Evolutionary conservation across 1,140 invertebrate genomes (phyloP).

Genomic region (Scaptomyza graminum): DNA sequence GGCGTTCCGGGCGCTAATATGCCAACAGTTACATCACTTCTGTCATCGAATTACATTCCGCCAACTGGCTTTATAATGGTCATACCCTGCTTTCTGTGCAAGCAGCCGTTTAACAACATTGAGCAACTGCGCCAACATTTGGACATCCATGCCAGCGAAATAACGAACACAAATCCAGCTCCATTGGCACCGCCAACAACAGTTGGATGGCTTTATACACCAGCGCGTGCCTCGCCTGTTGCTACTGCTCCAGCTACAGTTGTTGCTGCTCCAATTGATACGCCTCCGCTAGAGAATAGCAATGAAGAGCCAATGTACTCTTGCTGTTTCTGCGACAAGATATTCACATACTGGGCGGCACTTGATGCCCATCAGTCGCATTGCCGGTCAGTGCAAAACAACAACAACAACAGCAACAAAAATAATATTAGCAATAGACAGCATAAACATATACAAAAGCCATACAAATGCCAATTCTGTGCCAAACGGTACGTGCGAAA

Average conservation of each 20-base stretch:
- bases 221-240: not conserved
- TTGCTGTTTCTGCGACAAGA: not conserved
- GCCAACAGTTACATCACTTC: slow-evolving; percentile 8
- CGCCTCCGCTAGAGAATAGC: not conserved
- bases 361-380: not conserved
- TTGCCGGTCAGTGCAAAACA: not conserved
- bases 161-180: not conserved
- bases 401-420: too few species aligned
- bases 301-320: not conserved
- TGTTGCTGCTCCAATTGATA: not conserved
- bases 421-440: too few species aligned
- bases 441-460: too few species aligned
- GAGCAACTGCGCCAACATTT: slow-evolving; percentile 42
- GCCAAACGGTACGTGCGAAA: slow-evolving; percentile 40
- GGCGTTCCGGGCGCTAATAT: not conserved
- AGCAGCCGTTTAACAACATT: slow-evolving; percentile 46
- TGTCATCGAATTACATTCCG: slow-evolving; percentile 1
- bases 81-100: slow-evolving; percentile 60
- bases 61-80: slow-evolving; percentile 24
- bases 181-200: not conserved
- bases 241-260: not conserved
- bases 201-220: not conserved
- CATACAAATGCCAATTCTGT: slow-evolving; percentile 30
- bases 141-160: slow-evolving; percentile 23
- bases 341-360: not conserved